Evolutionary conservation across 64 coral and sea anemone species (phyloP).

Genomic region (Porites lutea): DNA sequence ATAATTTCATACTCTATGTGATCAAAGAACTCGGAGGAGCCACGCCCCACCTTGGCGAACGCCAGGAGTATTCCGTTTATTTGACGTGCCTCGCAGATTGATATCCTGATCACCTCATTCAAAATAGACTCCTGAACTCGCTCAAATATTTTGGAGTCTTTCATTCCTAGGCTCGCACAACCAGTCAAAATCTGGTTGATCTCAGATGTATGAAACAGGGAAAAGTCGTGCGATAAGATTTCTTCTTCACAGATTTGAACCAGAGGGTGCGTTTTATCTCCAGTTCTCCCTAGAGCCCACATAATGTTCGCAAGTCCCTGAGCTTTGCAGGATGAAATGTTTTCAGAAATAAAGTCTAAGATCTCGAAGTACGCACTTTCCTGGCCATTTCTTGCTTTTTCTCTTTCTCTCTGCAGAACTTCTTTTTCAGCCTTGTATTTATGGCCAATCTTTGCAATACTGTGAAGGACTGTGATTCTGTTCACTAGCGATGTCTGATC

Average conservation of each 20-base stretch:
- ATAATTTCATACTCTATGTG: constrained; percentile 3
- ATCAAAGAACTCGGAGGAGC: neutral
- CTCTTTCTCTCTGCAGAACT: neutral
- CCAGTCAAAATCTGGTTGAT: constrained; percentile 14
- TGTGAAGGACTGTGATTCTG: constrained; percentile 19
- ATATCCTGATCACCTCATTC: neutral
- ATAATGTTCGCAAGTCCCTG: constrained; percentile 35
- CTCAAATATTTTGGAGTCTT: constrained; percentile 9
- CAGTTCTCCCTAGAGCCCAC: constrained; percentile 19
- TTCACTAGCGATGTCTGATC: neutral
- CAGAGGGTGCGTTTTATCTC: neutral
- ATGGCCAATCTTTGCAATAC: constrained; percentile 33
- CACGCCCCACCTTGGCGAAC: constrained; percentile 5
- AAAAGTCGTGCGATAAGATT: constrained; percentile 8
- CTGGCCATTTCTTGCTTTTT: neutral
- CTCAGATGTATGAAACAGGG: constrained; percentile 2
- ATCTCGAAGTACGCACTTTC: neutral
- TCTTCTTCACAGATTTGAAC: neutral
- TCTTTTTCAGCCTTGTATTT: neutral
- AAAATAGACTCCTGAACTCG: constrained; percentile 19
- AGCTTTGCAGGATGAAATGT: constrained; percentile 10
- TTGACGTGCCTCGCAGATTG: neutral
- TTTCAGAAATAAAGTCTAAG: constrained; percentile 16
- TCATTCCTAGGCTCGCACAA: neutral
- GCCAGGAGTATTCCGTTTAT: neutral